Conservation (phyloP, 2,888 invertebrate genomes). For the Melitaea athalia region DNA sequence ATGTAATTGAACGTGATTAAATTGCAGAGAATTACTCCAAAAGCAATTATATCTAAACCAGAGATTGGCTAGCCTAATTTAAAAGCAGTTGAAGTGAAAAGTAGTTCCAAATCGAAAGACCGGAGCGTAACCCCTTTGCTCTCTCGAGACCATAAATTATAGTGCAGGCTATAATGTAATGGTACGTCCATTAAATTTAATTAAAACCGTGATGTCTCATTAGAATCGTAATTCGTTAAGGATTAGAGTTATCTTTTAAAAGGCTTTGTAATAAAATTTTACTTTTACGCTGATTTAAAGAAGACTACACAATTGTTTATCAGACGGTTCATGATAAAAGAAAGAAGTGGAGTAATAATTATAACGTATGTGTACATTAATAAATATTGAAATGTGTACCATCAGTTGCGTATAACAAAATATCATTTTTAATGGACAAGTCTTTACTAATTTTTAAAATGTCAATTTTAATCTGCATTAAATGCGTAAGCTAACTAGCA, state of each 20-base stretch:
- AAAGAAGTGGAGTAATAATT: no score
- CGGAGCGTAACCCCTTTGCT: conserved; percentile 27
- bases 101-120: conserved; percentile 30
- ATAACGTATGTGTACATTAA: no score
- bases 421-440: no score
- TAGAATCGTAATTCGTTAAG: conserved; percentile 20
- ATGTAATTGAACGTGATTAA: not conserved
- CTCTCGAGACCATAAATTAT: conserved; percentile 31
- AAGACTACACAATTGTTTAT: no score
- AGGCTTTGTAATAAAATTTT: not conserved
- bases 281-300: not conserved
- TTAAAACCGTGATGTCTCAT: conserved; percentile 24
- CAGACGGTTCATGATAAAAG: no score
- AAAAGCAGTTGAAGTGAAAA: conserved; percentile 21
- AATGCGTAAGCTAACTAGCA: no score
- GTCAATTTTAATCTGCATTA: no score
- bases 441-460: no score
- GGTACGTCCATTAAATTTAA: conserved; percentile 28
- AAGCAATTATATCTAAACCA: conserved; percentile 5
- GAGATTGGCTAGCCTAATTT: conserved; percentile 10
- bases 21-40: conserved; percentile 3
- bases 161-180: conserved; percentile 27
- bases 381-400: no score
- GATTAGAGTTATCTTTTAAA: not conserved
- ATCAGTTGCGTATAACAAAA: no score